Base-by-base conservation (phyloP, 2,113 vertebrate genomes). In the Calcarius ornatus region DNA sequence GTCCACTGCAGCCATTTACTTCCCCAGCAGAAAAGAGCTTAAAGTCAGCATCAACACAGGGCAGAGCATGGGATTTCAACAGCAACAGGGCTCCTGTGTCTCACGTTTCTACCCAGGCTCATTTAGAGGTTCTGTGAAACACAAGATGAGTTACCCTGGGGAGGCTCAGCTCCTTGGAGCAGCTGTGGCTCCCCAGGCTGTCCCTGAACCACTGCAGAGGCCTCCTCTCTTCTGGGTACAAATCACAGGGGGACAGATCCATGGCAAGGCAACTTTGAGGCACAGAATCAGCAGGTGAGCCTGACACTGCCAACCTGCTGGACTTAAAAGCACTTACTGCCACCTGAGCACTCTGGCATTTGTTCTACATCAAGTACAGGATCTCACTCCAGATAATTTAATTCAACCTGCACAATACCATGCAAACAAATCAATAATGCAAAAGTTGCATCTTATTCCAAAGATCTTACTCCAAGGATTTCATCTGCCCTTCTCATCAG, bases 71-170 rank as follows among this genome's bases (percentile, higher is more conserved):
- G 27, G 56, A 75, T 53, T 65, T 50, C 51, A 48, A 21, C 24
- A 20, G 25, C 61, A 61, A 33, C 6, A 6, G 45, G 22, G 47
- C 45, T 83, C 0, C 0, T 72, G 31, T 0, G 0, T 27, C 56
- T 86, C 76, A 18, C 0, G 0, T 70, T 81, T 71, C 69, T 5
- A 31, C 25, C 45, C 50, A n/a, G 54, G 13, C 38, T 75, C 38
- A 24, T 59, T 70, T 64, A 57, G 56, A 88, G 51, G 56, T 45
- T 77, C 50, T 25, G 57, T 65, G 79, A 63, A 81, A 75, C 47
- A 42, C 69, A 33, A 76, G 65, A 25, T 15, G 47, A 76, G 65
- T 61, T 60, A 42, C 28, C 38, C 54, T 5, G 24, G 33, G 21
- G 27, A 61, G 30, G 45, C 12, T 48, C 21, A 42, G 72, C 12